Conservation (phyloP, 1,140 invertebrate species). For the Anastrepha obliqua region DNA sequence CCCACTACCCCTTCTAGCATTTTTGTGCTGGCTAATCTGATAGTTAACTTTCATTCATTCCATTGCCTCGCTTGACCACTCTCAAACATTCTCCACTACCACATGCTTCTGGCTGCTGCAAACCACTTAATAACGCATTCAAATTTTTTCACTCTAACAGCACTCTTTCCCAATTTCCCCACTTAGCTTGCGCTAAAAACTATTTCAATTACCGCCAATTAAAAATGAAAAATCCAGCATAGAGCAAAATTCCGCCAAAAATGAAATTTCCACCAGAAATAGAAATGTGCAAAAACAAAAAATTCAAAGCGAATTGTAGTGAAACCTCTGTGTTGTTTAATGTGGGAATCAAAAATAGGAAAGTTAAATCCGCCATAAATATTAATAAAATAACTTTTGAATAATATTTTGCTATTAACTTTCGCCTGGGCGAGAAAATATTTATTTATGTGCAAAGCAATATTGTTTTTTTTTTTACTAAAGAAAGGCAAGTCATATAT, state of each 20-base stretch:
- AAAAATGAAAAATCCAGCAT: conserved; percentile 11
- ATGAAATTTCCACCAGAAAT: neutral
- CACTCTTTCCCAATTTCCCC: conserved; percentile 21
- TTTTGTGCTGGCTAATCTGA: neutral
- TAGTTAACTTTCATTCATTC: neutral
- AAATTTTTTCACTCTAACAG: neutral
- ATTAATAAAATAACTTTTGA: too few relatives aligned
- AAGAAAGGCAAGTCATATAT: too few relatives aligned
- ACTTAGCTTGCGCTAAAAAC: conserved; percentile 14
- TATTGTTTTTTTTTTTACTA: too few relatives aligned
- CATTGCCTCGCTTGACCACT: neutral
- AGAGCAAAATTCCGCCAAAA: neutral
- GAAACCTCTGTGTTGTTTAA: neutral
- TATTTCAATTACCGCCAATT: conserved; percentile 48
- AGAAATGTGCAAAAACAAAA: neutral
- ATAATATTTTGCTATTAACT: too few relatives aligned
- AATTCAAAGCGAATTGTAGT: neutral
- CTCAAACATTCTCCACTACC: neutral
- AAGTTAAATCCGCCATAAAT: too few relatives aligned
- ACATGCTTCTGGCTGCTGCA: neutral
- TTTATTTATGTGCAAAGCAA: too few relatives aligned
- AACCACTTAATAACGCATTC: neutral
- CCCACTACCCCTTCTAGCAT: neutral
- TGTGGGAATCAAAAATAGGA: neutral
- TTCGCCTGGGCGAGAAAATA: too few relatives aligned